Evolutionary conservation across 53 echinoderm and acorn worm species (phyloP), one percentile per base, ranked within the genome.

Genomic region (Temnopleurus reevesii): DNA sequence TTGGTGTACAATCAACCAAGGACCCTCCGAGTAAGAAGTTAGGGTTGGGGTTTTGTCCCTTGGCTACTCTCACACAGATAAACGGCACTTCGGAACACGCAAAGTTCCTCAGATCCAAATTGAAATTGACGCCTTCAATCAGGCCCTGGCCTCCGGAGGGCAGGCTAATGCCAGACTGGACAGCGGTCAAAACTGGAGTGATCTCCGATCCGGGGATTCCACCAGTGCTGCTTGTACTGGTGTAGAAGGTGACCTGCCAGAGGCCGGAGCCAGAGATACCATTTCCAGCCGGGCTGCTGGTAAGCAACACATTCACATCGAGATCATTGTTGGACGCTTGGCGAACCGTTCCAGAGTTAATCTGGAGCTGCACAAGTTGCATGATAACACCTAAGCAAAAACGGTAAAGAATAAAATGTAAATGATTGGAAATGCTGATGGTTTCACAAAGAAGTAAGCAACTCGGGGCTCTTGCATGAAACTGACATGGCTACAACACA

Each of bases 41-140:
- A 17, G 95, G 97, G 31, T 66, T 89, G 1, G 97, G 94, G 77
- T 89, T 94, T 13, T 57, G 59, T 3, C 92, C 95, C 86, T 95
- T 97, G 35, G 87, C 89, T 18, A 95, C 89, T 61, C 91, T 81
- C 9, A 92, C 94, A 46, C 97, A 97, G 90, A 97, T 54, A 90
- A 94, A 97, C 5, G 95, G 95, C 4, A 95, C 81, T 43, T 92
- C 84, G 12, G 89, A 76, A 90, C 97, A 97, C 51, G 93, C 49
- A 51, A 93, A 54, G 76, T 66, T 71, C 17, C 71, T 36, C 49
- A 97, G 86, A 86, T 97, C 89, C 18, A 90, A 76, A 26, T 53
- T 47, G 9, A 91, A 27, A 9, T 46, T 46, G 0, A 95, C 76
- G 1, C 79, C 71, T 26, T 19, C 71, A 8, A 96, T 77, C 26